Conservation (phyloP, 2,797 vertebrate species). For the Rhinophrynus dorsalis region DNA sequence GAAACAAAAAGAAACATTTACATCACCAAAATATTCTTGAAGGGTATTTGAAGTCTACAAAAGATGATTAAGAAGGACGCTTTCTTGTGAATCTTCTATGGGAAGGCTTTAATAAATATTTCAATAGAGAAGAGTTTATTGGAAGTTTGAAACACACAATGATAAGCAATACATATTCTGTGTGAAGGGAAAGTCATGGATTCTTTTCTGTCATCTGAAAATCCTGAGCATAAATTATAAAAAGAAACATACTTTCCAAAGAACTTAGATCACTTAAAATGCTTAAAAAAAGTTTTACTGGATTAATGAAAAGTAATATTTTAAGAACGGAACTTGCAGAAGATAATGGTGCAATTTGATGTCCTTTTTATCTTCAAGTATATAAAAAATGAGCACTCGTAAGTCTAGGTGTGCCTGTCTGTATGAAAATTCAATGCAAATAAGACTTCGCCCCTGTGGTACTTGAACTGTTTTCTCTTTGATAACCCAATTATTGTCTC, state of each 20-base stretch:
- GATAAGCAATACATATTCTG: slow-evolving; percentile 10
- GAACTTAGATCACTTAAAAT: slow-evolving; percentile 33
- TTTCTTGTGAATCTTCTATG: background rate
- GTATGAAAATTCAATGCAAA: slow-evolving; percentile 99
- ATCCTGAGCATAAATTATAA: slow-evolving; percentile 32
- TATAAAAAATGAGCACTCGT: slow-evolving; percentile 80
- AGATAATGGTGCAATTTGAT: slow-evolving; percentile 94
- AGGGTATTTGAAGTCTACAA: background rate
- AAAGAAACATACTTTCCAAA: background rate
- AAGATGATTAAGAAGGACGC: background rate
- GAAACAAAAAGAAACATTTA: background rate
- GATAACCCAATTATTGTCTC: slow-evolving; percentile 99
- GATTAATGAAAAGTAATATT: slow-evolving; percentile 82
- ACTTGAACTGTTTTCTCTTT: slow-evolving; percentile 99
- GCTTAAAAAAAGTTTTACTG: slow-evolving; percentile 72
- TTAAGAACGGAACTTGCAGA: slow-evolving; percentile 86
- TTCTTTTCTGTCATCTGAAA: slow-evolving; percentile 5
- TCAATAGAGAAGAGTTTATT: slow-evolving; percentile 23
- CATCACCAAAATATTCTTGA: background rate
- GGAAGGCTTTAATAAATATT: slow-evolving; percentile 32
- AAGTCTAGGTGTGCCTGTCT: slow-evolving; percentile 88
- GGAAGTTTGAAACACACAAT: slow-evolving; percentile 6
- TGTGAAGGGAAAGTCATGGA: background rate
- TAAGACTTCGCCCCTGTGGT: slow-evolving; percentile 97
- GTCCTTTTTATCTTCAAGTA: slow-evolving; percentile 86